Conservation (phyloP, 2,113 vertebrate species). For the Mugil cephalus region DNA sequence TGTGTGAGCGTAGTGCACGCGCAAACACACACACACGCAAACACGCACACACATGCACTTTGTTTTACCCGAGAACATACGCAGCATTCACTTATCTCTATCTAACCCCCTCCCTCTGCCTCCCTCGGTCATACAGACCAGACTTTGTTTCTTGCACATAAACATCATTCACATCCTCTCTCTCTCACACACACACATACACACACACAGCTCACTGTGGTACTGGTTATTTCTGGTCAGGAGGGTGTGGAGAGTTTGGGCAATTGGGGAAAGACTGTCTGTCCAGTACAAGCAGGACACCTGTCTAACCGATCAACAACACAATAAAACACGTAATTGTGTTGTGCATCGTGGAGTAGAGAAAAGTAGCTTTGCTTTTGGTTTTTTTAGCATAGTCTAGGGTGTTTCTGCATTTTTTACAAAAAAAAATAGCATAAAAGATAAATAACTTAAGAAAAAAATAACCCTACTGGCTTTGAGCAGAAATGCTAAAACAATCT, state of each 20-base stretch:
- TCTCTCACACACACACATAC: conserved; percentile 8
- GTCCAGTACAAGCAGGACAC: conserved; percentile 64
- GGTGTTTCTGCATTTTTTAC: neutral
- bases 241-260: conserved; percentile 60
- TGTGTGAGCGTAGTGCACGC: neutral
- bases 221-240: conserved; percentile 61
- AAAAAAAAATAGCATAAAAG: neutral
- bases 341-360: neutral
- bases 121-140: conserved; percentile 41
- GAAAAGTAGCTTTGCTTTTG: no score
- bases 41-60: conserved; percentile 20
- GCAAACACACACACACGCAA: no score
- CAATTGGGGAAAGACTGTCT: conserved; percentile 50
- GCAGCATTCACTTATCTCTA: conserved; percentile 42
- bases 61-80: conserved; percentile 39
- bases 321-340: conserved; percentile 23
- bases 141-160: conserved; percentile 56
- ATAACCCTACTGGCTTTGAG: neutral
- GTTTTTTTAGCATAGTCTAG: no score
- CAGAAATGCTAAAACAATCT: conserved; percentile 6
- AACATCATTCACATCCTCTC: conserved; percentile 40
- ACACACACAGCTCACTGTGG: conserved; percentile 35
- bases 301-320: conserved; percentile 61
- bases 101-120: conserved; percentile 26
- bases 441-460: no score